Evolutionary conservation across 2,113 vertebrate species (phyloP).

Genomic region (Strix uralensis): DNA sequence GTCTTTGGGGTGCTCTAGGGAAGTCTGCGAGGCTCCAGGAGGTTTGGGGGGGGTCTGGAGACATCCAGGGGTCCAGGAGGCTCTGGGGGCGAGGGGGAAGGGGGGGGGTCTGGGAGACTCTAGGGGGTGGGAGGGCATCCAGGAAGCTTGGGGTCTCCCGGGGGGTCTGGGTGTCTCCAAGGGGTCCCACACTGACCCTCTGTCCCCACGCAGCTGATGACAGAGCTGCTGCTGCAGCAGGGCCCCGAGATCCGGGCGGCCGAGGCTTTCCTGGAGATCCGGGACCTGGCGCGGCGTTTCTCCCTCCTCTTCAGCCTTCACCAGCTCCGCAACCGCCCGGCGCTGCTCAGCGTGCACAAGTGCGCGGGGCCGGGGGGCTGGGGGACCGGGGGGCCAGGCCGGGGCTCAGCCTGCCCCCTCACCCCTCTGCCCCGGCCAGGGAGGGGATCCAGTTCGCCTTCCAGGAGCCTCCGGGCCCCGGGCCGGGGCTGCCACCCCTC

Average conservation of each 20-base stretch:
- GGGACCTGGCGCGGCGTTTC: slow-evolving; percentile 82
- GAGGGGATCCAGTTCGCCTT: slow-evolving; percentile 85
- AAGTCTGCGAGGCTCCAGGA: background rate
- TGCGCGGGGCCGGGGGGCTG: slow-evolving; percentile 25
- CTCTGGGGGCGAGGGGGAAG: too few species aligned
- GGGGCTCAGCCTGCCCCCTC: background rate
- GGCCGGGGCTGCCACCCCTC: slow-evolving; percentile 22
- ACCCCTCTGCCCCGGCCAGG: slow-evolving; percentile 49
- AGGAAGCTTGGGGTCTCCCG: background rate
- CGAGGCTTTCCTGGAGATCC: slow-evolving; percentile 77
- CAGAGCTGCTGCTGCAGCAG: slow-evolving; percentile 67
- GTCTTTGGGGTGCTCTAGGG: background rate
- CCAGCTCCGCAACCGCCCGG: slow-evolving; percentile 76
- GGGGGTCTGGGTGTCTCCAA: background rate
- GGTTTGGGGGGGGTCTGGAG: background rate
- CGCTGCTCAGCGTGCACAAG: slow-evolving; percentile 82
- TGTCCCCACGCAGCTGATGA: slow-evolving; percentile 65
- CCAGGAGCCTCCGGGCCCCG: slow-evolving; percentile 13
- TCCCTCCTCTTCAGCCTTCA: slow-evolving; percentile 85
- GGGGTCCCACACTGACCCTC: background rate
- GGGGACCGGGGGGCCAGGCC: background rate
- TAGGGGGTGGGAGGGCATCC: background rate
- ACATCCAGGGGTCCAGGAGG: background rate
- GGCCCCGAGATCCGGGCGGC: background rate
- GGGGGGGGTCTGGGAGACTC: too few species aligned